Conservation (phyloP, 2,888 invertebrate species). For the Kuschelorhynchus macadamiae region DNA sequence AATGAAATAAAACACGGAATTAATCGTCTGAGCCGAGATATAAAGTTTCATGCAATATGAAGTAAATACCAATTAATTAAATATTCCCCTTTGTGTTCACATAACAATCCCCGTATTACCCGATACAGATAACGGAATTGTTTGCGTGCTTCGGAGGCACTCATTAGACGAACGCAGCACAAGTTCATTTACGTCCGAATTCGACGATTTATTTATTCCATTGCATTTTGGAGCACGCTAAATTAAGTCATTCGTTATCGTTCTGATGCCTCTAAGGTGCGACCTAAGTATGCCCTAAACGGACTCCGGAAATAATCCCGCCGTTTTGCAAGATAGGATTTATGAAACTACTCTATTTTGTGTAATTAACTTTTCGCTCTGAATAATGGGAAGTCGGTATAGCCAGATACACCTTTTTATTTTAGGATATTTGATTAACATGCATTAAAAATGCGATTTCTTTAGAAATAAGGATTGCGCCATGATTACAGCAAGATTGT, state of each 20-base stretch:
- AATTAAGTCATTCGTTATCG: constrained; percentile 47
- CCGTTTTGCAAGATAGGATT: constrained; percentile 17
- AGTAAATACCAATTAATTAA: no score
- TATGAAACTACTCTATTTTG: constrained; percentile 12
- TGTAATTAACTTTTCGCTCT: constrained; percentile 9
- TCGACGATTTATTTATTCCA: constrained; percentile 46
- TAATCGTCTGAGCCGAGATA: no score
- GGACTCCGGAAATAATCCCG: constrained; percentile 18
- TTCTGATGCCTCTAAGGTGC: constrained; percentile 47
- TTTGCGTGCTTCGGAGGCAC: constrained; percentile 57
- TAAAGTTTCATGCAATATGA: no score
- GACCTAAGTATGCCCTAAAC: constrained; percentile 33
- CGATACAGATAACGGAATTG: constrained; percentile 53
- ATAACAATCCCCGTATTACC: no score
- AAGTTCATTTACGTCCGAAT: constrained; percentile 56
- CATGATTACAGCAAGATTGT: no score
- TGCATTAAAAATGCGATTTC: no score
- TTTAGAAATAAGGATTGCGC: no score
- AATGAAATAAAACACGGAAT: no score
- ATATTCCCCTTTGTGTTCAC: no score
- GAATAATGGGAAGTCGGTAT: no score
- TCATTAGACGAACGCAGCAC: constrained; percentile 53
- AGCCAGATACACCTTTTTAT: no score
- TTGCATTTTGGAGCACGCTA: constrained; percentile 43
- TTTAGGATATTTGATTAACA: no score